phyloP scores from a whole-genome alignment of 1,140 invertebrate species.

The Drosophila virilis region DNA sequence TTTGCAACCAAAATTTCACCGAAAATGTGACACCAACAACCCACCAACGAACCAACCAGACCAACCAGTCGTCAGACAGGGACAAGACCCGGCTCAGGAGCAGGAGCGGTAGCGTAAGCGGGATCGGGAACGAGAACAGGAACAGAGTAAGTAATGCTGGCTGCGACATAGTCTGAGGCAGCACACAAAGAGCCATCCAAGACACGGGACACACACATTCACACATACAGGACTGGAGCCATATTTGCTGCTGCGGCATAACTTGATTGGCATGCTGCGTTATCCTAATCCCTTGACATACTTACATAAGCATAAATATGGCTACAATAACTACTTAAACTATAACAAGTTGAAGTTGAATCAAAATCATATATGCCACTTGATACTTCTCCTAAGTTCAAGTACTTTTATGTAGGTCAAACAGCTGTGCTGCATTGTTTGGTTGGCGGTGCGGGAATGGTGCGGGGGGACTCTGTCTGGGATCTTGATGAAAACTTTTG shows the following conservation, averaged over 20 bases:
- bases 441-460: too few species aligned
- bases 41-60: slow-evolving; percentile 77
- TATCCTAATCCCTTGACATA: slow-evolving; percentile 41
- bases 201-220: background rate
- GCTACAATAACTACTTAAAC: slow-evolving; percentile 5
- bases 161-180: background rate
- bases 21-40: slow-evolving; percentile 82
- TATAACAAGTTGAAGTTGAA: slow-evolving; percentile 3
- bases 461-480: slow-evolving; percentile 16
- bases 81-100: background rate
- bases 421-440: background rate
- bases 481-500: slow-evolving; percentile 15
- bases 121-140: background rate
- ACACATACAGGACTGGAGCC: slow-evolving; percentile 2
- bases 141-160: background rate
- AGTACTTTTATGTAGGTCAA: slow-evolving; percentile 36
- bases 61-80: slow-evolving; percentile 55
- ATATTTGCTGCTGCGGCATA: slow-evolving; percentile 50
- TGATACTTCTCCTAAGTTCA: slow-evolving; percentile 18
- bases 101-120: background rate
- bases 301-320: slow-evolving; percentile 19
- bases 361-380: slow-evolving; percentile 24
- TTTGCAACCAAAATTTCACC: slow-evolving; percentile 82
- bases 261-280: slow-evolving; percentile 78
- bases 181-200: background rate